phyloP scores from a whole-genome alignment of 2,113 vertebrate genomes.

The Osmerus eperlanus region DNA sequence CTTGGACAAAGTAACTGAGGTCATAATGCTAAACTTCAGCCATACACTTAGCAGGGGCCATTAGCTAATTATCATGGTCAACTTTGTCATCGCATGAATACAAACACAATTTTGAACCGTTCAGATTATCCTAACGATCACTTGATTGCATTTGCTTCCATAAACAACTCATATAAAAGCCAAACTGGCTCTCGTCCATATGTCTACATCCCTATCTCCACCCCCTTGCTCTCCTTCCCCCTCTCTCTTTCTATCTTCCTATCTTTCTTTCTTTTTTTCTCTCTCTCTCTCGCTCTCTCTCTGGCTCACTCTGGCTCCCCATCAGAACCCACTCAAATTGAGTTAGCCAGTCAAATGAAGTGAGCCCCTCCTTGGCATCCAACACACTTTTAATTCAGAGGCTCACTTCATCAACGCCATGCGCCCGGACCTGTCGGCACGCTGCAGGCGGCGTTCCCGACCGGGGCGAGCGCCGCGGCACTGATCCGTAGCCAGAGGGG shows the following conservation, averaged over 20 bases:
- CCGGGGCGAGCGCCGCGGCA: constrained; percentile 50
- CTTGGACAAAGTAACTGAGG: constrained; percentile 13
- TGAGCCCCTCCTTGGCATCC: constrained; percentile 56
- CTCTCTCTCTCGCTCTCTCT: neutral
- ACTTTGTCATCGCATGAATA: constrained; percentile 37
- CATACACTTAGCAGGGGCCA: constrained; percentile 35
- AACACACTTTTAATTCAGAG: constrained; percentile 68
- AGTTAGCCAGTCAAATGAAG: neutral
- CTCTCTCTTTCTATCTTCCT: neutral
- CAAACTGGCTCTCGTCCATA: constrained; percentile 57
- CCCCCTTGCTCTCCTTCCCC: constrained; percentile 9
- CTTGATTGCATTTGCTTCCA: constrained; percentile 56
- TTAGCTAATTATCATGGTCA: constrained; percentile 52
- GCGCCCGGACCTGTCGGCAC: constrained; percentile 44
- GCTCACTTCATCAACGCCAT: constrained; percentile 53
- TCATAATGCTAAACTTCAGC: constrained; percentile 26
- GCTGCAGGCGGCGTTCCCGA: constrained; percentile 43
- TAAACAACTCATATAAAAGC: constrained; percentile 52
- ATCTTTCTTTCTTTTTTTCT: constrained; percentile 1
- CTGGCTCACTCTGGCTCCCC: constrained; percentile 21
- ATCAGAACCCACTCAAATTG: neutral
- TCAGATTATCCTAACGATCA: constrained; percentile 51
- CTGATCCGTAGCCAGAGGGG: constrained; percentile 63
- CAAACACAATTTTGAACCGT: constrained; percentile 50
- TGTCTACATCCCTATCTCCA: constrained; percentile 21